Percentiles rank a stretch among this genome's conserved stretches.
phyloP scores from a whole-genome alignment of 2,113 vertebrate species.

The Crotalus viridis region DNA sequence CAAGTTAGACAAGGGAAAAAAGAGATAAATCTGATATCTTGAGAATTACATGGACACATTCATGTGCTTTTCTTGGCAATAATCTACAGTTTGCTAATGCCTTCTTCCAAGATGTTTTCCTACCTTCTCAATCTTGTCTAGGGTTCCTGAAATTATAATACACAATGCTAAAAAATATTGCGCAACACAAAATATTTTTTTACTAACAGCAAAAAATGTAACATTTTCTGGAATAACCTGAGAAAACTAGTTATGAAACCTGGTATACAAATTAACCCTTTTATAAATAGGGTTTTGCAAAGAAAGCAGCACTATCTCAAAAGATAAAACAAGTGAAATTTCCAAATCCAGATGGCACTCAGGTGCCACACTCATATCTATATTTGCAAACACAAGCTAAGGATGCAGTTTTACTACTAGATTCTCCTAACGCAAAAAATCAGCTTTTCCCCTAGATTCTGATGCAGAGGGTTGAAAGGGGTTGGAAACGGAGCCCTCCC shows the following conservation, averaged over 20 bases:
- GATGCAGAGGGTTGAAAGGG: no score
- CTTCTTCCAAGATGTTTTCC: not conserved
- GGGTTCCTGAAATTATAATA: not conserved
- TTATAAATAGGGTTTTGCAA: not conserved
- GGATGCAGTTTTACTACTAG: not conserved
- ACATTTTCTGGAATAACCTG: not conserved
- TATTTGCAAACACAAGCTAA: not conserved
- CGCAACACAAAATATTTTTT: not conserved
- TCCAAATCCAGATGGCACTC: not conserved
- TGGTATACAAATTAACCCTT: not conserved
- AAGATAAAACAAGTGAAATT: not conserved
- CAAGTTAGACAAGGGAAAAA: not conserved
- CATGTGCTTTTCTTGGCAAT: not conserved
- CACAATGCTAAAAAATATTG: not conserved
- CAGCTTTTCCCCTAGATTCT: not conserved
- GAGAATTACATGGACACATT: not conserved
- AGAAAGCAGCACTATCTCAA: not conserved
- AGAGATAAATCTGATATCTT: not conserved
- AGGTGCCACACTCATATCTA: not conserved
- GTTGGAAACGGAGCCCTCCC: not conserved
- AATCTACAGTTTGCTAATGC: not conserved
- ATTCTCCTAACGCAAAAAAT: not conserved
- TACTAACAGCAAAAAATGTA: not conserved
- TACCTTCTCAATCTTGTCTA: not conserved
- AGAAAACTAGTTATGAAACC: not conserved